Base-by-base conservation (phyloP, 2,888 invertebrate species). In the Vesta saturnalis region DNA sequence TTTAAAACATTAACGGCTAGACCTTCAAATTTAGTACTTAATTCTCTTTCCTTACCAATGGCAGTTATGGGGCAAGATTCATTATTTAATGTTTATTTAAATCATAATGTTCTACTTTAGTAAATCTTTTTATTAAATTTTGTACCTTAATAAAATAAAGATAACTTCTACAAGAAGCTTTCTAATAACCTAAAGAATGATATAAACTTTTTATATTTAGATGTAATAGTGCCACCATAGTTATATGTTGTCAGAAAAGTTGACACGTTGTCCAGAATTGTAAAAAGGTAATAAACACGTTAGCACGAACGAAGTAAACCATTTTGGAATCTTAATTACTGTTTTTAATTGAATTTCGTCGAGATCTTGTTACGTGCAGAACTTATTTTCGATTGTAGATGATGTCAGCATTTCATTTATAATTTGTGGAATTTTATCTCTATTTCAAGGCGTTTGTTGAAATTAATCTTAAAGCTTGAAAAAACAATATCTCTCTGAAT, bases 311-410 rank as follows among this genome's bases (percentile, higher is more conserved):
- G 52, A 52, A 56, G 58, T 60, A 66, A 61, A 66, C 66, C 63
- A 46, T 59, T 54, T 22, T 49, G 61, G 71, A 72, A 71, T 72
- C 62, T 60, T 72, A 72, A 72, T 71, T 66, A 64, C 64, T 54
- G 64, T 67, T 71, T 69, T 72, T 71, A 72, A 72, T 72, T 71
- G 71, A 72, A 72, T 69, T 64, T 64, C 39, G 68, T 60, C 55
- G 62, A 69, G 64, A 72, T 60, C 68, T 60, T 56, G 70, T 70
- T 72, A 71, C 61, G 70, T 72, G 64, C 60, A 56, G 62, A 71
- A 64, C 69, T 62, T 66, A 72, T 72, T 72, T 72, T 71, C 72
- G 60, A 63, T 59, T 65, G 64, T 56, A 66, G 70, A 72, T 70
- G 64, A 65, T 61, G 54, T 63, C 46, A 62, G 58, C 59, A 18